Base-by-base conservation (phyloP, 2,113 vertebrate genomes). In the Actinemys pallida region DNA sequence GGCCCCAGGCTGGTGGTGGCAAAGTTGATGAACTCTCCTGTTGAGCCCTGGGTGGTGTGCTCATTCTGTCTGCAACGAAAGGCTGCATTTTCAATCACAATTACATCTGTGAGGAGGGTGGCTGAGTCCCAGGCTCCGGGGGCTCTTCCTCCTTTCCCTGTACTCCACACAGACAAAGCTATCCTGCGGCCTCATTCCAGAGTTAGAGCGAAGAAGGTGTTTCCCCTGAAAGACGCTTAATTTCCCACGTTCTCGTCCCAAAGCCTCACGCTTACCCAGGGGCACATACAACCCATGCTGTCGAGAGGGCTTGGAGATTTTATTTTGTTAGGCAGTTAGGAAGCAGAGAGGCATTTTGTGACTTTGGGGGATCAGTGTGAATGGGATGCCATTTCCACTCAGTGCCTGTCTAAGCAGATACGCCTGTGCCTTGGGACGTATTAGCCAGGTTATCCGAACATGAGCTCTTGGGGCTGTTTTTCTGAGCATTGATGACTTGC, bases 21-120 rank as follows among this genome's bases (percentile, higher is more conserved):
- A 83, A 49, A 76, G 90, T 87, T 88, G 95, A 90, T n/a, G 93
- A 81, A 49, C 86, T 95, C 96, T 72, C 85, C 52, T 52, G 89
- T 87, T 45, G 93, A 45, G 86, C 90, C 1, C 0, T 86, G 3
- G 1, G 57, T 31, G 62, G 29, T 35, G 62, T 27, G 31, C 62
- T 35, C 62, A 65, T 65, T 65, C 31, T 29, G 10, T 35, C 31
- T 65, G 25, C 62, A 31, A 8, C 1, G 27, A 6, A 92, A 90
- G 84, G 81, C 50, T 87, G 13, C 87, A 49, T 93, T 96, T 96
- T 84, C 50, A 93, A 84, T 76, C 84, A 91, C 80, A 69, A n/a
- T 93, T 89, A 80, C 10, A 89, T 76, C 88, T 94, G 87, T 76
- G 59, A 93, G 31, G 94, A 93, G 92, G 0, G 17, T 95, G 90